These are phyloP conservation scores for Bombus sylvicola DNA, from an alignment of 1,140 invertebrate genomes.

Conservation along the genomic window DNA sequence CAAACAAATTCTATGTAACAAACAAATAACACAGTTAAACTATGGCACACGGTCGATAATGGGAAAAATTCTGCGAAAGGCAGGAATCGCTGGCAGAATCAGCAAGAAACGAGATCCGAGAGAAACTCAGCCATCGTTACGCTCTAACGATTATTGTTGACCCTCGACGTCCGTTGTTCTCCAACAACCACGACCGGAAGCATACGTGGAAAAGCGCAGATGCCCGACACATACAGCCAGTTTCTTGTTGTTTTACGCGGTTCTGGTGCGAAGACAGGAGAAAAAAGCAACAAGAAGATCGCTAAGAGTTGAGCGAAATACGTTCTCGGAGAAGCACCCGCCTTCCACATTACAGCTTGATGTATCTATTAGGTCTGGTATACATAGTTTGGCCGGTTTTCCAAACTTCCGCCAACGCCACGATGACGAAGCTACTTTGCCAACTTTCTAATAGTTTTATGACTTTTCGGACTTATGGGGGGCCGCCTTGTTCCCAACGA, in stretches of 20 bases:
- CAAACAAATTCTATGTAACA: too few species aligned
- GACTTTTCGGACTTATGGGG: slow-evolving; percentile 52
- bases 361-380: slow-evolving; percentile 60
- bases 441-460: slow-evolving; percentile 64
- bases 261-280: not conserved
- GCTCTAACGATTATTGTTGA: slow-evolving; percentile 53
- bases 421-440: slow-evolving; percentile 26
- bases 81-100: not conserved
- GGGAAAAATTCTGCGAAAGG: slow-evolving; percentile 36
- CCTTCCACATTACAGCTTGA: slow-evolving; percentile 53
- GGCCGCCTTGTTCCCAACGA: slow-evolving; percentile 35
- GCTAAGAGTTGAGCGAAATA: slow-evolving; percentile 3
- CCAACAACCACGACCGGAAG: not conserved
- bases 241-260: slow-evolving; percentile 1
- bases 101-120: slow-evolving; percentile 7
- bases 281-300: slow-evolving; percentile 5
- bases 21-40: too few species aligned
- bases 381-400: slow-evolving; percentile 35
- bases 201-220: not conserved
- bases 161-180: slow-evolving; percentile 9
- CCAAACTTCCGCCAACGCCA: slow-evolving; percentile 43
- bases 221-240: not conserved
- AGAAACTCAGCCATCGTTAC: slow-evolving; percentile 10
- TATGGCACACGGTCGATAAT: not conserved
- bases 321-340: slow-evolving; percentile 8